These are phyloP conservation scores for Eurypyga helias DNA, from an alignment of 2,113 vertebrate species.

Conservation along the genomic window DNA sequence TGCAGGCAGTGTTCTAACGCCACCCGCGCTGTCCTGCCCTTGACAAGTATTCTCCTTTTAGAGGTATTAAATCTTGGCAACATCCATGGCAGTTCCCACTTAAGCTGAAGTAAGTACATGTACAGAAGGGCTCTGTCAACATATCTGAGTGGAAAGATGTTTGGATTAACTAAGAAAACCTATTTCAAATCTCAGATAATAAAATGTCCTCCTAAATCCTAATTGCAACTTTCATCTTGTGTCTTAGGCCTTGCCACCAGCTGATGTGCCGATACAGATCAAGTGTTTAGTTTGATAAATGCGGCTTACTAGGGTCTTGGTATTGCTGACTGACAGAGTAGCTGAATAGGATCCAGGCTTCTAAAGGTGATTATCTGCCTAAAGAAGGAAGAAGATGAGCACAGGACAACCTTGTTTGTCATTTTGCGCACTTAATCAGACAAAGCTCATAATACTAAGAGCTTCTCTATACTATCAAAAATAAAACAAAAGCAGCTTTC, in stretches of 20 bases:
- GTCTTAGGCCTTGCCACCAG: conserved; percentile 76
- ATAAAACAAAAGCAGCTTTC: conserved; percentile 79
- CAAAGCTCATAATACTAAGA: conserved; percentile 78
- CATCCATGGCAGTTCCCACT: conserved; percentile 52
- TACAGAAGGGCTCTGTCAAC: conserved; percentile 63
- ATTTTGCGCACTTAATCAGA: conserved; percentile 80
- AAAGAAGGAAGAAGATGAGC: conserved; percentile 84
- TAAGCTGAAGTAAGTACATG: conserved; percentile 62
- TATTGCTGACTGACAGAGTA: conserved; percentile 74
- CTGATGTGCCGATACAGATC: conserved; percentile 79
- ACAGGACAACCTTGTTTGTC: conserved; percentile 80
- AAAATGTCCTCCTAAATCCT: conserved; percentile 82
- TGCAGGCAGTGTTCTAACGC: neutral
- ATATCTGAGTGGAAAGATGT: conserved; percentile 72
- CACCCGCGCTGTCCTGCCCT: neutral
- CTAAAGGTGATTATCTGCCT: conserved; percentile 88
- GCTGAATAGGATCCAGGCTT: conserved; percentile 81
- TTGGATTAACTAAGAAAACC: conserved; percentile 74
- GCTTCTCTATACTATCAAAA: conserved; percentile 75
- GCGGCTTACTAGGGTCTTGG: conserved; percentile 76
- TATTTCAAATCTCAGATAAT: conserved; percentile 77
- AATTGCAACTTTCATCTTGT: conserved; percentile 79
- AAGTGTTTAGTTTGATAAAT: conserved; percentile 86
- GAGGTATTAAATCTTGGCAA: conserved; percentile 64
- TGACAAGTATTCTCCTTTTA: conserved; percentile 36